Conservation (phyloP, 2,797 vertebrate genomes). For the Micrastur ruficollis region DNA sequence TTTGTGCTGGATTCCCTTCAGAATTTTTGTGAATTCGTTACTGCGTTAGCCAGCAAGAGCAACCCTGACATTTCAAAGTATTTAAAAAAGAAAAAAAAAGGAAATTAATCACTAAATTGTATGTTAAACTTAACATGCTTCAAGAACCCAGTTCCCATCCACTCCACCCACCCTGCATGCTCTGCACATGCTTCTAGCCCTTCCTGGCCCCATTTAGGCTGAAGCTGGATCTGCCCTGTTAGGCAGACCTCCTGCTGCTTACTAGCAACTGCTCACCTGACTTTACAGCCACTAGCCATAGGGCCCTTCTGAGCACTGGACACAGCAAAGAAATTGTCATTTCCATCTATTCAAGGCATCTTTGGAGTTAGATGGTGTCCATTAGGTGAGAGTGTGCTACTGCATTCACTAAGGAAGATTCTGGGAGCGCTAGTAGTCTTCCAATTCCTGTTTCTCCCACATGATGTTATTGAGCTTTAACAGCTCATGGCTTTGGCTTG, state of each 20-base stretch:
- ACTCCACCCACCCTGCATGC: rapidly evolving
- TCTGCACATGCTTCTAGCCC: background rate
- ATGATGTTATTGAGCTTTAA: background rate
- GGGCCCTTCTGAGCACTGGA: background rate
- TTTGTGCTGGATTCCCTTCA: background rate
- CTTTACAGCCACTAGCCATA: rapidly evolving
- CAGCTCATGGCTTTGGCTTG: background rate
- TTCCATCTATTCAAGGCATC: background rate
- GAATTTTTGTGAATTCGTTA: background rate
- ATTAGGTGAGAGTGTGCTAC: background rate
- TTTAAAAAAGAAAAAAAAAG: background rate
- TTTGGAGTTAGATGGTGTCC: background rate
- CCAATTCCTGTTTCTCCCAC: background rate
- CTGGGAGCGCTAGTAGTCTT: background rate
- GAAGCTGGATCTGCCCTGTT: background rate
- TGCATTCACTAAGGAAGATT: background rate
- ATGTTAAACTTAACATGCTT: background rate
- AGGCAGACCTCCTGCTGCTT: background rate
- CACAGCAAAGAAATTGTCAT: background rate
- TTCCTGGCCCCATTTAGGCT: background rate
- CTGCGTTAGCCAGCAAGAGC: background rate
- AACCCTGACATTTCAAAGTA: background rate
- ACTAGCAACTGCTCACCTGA: background rate
- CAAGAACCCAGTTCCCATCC: background rate
- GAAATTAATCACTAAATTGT: background rate